Base-by-base conservation (phyloP, 2,113 vertebrate genomes). In the Azemiops feae region DNA sequence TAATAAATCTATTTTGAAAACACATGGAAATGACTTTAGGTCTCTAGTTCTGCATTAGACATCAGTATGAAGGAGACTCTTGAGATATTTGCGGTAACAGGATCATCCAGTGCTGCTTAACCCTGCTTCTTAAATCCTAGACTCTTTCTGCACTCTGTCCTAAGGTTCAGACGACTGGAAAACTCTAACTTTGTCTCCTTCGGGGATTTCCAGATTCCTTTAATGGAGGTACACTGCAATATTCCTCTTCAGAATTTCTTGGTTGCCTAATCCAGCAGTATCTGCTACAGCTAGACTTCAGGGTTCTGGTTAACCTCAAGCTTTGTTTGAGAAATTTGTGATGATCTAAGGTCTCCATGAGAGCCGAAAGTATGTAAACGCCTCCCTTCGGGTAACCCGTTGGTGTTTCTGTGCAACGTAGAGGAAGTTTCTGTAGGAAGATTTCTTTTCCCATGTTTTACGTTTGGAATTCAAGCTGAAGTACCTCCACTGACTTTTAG, bases 1-100 rank as follows among this genome's bases (percentile, higher is more conserved):
- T 91, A 57, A 85, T 47, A 91, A 45, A 52, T 69, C 57, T 74
- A 22, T 88, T 92, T 92, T 74, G 47, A 92, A 52, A 92, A 88
- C 30, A 43, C 23, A 39, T 18, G 27, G n/a, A 10, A 92, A 92
- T 11, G n/a, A 81, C 34, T 43, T 43, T 22, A 69, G 47, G 14
- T 23, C 3, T 25, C 53, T 34, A 64, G 45, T 74, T 74, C 60
- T 43, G 86, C 86, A 69, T 34, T 54, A 52, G 23, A 74, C 11
- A 22, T 25, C 47, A 60, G 30, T 60, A 87, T 60, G 85, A 92
- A 87, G 43, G 18, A 57, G 8, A 20, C 52, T 5, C 85, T 60
- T 25, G n/a, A 39, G 54, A 52, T 87, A 5, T 14, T 50, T 57
- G 20, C 1, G 0, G 60, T 20, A 87, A 57, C 16, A 50, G 20